Base-by-base conservation (phyloP, 2,797 vertebrate species). In the Sarcophilus harrisii region DNA sequence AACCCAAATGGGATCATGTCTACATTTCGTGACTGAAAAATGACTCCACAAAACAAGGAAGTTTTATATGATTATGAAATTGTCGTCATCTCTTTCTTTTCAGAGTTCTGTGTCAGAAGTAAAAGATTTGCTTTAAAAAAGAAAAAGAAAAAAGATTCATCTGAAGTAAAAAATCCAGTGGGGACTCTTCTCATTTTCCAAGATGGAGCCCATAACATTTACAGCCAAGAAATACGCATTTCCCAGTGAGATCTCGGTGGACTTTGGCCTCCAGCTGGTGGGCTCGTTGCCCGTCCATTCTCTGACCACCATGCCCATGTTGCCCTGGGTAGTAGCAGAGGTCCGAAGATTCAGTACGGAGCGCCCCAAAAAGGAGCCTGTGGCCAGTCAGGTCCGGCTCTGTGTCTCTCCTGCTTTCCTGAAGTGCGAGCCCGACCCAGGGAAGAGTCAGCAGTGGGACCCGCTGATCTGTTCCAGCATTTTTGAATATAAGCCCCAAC, bases 271-370 rank as follows among this genome's bases (percentile, higher is more conserved):
- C 57, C 99, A 99, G 54, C 97, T 99, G 11, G 98, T 99, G 13
- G 99, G 99, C 57, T 99, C 98, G 38, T 97, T 99, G 96, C 98
- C 98, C 0, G 99, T 99, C 60, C 99, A 99, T 94, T 97, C 98
- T 3, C 98, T 99, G 89, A 99, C 99, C 97, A 99, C 99, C 90
- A 99, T 99, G 99, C 98, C 99, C 92, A 99, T 99, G 99, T 99
- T 99, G 92, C 99, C 99, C 0, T 99, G 99, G 99, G 99, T 99
- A 90, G 99, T 99, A 98, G 99, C 99, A 0, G 99, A 99, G 98
- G 99, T 99, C 93, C 98, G 98, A 62, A 98, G 97, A 90, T 98
- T 98, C 90, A 98, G 98, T 16, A 57, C 57, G 2, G 98, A 98
- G 93, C 92, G 97, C 93, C 96, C 97, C 96, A 98, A 94, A 91